Evolutionary conservation across 1,140 invertebrate species (phyloP), one percentile per base, ranked within the genome.

Genomic region (Drosophila pectinifera): DNA sequence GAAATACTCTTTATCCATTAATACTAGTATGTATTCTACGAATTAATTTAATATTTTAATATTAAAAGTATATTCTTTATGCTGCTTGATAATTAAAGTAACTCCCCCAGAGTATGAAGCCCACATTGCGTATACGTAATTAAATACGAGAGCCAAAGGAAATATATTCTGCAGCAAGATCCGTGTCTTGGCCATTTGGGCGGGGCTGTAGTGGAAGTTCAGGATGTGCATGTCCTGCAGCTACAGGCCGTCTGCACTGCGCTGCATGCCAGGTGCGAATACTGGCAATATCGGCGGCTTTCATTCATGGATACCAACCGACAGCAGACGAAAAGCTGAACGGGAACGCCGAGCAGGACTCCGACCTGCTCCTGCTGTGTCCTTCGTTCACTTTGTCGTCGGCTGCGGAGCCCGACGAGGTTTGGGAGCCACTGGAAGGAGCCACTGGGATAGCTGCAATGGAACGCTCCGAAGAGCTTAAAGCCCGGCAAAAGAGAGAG

Each of bases 251-350:
- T 88, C 67, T 76, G 79, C 64, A 67, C 76, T 16, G 56, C 34
- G 49, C 75, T 65, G 70, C 61, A 73, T 62, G 73, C 59, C 62
- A 68, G 58, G 51, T 62, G 76, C 77, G 73, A 89, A 72, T 89
- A 68, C 77, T 72, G 61, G 51, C 65, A 77, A 55, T 74, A 74
- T 73, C 64, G 49, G 58, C 69, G 69, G 74, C 58, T 62, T 88
- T 77, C 84, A 88, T 88, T 88, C 84, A 88, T 88, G 83, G 83
- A 83, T 88, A 89, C 82, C 74, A 86, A 86, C 57, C 64, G 61
- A 38, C 20, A 22, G 11, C 31, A 16, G 45, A 16, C 16, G 53
- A 28, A 26, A 31, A 53, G 24, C 28, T 36, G 16, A 67, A 31
- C 48, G 36, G 39, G 39, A 43, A 38, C 36, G 53, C 72, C 58